Conservation (phyloP, 2,797 vertebrate species). For the Tenualosa thibaudeaui region DNA sequence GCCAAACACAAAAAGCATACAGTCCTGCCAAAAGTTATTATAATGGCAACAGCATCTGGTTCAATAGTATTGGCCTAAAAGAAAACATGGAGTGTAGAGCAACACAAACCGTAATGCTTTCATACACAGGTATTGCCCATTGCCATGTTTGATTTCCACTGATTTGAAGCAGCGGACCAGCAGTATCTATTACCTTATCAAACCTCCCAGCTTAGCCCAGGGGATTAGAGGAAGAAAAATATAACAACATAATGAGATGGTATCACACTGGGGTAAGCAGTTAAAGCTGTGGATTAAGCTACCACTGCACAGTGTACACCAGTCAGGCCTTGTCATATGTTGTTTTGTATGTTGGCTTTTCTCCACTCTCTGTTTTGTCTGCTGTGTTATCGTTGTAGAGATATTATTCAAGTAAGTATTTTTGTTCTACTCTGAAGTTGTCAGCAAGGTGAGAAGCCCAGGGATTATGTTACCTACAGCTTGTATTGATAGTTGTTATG, state of each 20-base stretch:
- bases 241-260: conserved; percentile 22
- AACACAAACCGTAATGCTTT: not conserved
- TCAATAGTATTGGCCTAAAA: not conserved
- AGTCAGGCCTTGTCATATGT: conserved; percentile 1
- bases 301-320: not conserved
- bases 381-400: not conserved
- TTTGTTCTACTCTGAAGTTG: conserved; percentile 6
- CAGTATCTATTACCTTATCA: conserved; percentile 20
- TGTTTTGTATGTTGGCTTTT: conserved; percentile 11
- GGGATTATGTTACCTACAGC: conserved; percentile 12
- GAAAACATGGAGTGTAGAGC: not conserved
- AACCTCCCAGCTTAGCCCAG: not conserved
- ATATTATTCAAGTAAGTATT: conserved; percentile 22
- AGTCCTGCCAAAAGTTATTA: not conserved
- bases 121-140: not conserved
- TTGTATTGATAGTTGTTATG: conserved; percentile 11
- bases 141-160: conserved; percentile 18
- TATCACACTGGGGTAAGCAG: not conserved
- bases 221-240: conserved; percentile 25
- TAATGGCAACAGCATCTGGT: conserved; percentile 6
- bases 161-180: conserved; percentile 16
- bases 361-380: conserved; percentile 11
- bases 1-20: not conserved
- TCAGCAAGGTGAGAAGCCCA: not conserved
- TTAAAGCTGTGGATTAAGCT: conserved; percentile 12